Percentiles rank a stretch among this genome's conserved stretches.
Evolutionary conservation across 2,888 invertebrate species (phyloP).

Genomic region (Drosophila prolongata): DNA sequence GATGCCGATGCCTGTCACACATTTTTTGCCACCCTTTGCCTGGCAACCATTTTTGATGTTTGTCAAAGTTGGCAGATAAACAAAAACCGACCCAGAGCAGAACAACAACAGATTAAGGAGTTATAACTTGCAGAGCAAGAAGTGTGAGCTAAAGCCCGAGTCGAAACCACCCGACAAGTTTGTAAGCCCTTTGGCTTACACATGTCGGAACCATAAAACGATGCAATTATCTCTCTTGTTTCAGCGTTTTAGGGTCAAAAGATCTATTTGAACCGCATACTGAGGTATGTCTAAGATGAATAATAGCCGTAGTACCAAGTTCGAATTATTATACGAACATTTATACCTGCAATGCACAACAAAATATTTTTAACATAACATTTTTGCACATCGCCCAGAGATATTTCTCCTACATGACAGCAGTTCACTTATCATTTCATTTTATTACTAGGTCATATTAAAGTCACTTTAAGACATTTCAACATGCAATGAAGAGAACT

Average conservation of each 20-base stretch:
- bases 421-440: conserved; percentile 2
- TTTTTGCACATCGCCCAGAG: neutral
- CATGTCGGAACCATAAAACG: conserved; percentile 27
- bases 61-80: conserved; percentile 32
- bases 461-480: neutral
- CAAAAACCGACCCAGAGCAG: conserved; percentile 18
- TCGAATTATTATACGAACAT: too few relatives aligned
- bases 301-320: too few relatives aligned
- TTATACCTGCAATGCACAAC: too few relatives aligned
- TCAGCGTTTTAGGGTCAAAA: neutral
- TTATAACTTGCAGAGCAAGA: conserved; percentile 33
- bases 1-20: conserved; percentile 20
- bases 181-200: conserved; percentile 39
- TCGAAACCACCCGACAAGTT: conserved; percentile 12
- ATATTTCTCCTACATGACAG: conserved; percentile 1
- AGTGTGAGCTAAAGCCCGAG: conserved; percentile 27
- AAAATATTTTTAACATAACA: too few relatives aligned
- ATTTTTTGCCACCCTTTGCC: conserved; percentile 30
- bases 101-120: conserved; percentile 38
- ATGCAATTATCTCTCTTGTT: conserved; percentile 17
- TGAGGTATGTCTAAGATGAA: too few relatives aligned
- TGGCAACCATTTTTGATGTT: conserved; percentile 14
- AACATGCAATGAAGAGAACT: neutral
- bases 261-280: conserved; percentile 1
- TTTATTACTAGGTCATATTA: conserved; percentile 6